phyloP scores from a whole-genome alignment of 2,888 invertebrate species.

The Tanytarsus gracilentus region DNA sequence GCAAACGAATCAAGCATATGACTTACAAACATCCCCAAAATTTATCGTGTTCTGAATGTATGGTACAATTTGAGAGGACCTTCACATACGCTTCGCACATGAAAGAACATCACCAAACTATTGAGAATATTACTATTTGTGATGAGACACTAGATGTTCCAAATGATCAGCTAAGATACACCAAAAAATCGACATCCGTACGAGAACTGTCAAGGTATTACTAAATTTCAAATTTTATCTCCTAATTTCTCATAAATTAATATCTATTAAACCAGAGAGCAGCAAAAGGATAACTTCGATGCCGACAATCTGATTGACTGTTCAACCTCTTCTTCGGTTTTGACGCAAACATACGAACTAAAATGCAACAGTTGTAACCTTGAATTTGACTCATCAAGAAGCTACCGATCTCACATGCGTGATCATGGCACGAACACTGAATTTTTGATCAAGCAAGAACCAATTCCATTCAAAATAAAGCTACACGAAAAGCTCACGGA shows the following conservation, averaged over 20 bases:
- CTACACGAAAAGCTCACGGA: neutral
- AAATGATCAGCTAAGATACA: neutral
- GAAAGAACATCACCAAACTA: neutral
- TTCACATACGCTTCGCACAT: neutral
- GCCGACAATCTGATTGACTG: neutral
- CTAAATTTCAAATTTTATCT: too few species aligned
- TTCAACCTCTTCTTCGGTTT: neutral
- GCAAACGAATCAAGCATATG: slow-evolving; percentile 1
- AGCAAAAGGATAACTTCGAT: neutral
- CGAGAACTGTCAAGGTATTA: too few species aligned
- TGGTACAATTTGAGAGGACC: slow-evolving; percentile 1
- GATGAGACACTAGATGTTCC: neutral
- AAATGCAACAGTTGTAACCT: neutral
- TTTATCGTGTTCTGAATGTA: neutral
- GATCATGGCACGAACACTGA: neutral
- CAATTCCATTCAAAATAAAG: too few species aligned
- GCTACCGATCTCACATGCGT: neutral
- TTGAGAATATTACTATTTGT: neutral
- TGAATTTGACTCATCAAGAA: neutral
- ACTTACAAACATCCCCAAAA: neutral
- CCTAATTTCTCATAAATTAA: too few species aligned
- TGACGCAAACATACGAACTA: neutral
- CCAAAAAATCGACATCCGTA: too few species aligned
- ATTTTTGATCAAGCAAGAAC: neutral
- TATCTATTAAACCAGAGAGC: too few species aligned